These are phyloP conservation scores for Sebastes melanostomus DNA, from an alignment of 2,797 vertebrate genomes.

Conservation along the genomic window DNA sequence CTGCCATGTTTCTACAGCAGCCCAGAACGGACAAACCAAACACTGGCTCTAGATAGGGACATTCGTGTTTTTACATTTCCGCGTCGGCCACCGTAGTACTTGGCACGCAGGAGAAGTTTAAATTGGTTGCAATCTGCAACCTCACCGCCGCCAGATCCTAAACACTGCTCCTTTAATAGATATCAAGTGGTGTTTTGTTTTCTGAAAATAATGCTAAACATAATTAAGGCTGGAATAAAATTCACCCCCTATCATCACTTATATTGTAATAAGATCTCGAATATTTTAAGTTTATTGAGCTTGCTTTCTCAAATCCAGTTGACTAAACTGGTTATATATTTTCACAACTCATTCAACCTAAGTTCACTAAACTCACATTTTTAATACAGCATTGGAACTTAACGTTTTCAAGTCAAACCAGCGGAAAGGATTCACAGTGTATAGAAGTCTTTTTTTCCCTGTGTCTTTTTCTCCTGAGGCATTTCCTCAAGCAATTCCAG, in stretches of 20 bases:
- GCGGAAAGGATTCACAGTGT: neutral
- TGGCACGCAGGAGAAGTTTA: too few species aligned
- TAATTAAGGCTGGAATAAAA: too few species aligned
- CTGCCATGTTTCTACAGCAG: too few species aligned
- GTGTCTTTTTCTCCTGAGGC: constrained; percentile 34
- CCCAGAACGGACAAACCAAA: too few species aligned
- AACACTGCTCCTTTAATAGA: too few species aligned
- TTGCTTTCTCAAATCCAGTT: neutral
- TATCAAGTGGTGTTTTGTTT: neutral
- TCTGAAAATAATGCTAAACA: neutral
- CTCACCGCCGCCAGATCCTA: too few species aligned
- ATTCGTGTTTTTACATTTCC: too few species aligned
- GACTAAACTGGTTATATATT: neutral
- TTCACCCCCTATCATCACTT: too few species aligned
- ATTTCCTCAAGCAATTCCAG: constrained; percentile 39
- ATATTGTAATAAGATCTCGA: neutral
- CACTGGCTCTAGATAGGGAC: too few species aligned
- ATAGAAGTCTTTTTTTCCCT: neutral
- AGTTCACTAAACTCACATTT: neutral
- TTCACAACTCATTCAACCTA: neutral
- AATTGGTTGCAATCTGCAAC: too few species aligned
- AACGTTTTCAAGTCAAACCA: neutral
- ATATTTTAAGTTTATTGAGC: neutral
- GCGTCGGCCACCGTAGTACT: too few species aligned
- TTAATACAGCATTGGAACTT: too few species aligned